A percentile compares a stretch with the other conserved stretches of the same genome.
phyloP scores from a whole-genome alignment of 2,797 vertebrate genomes.

The Channa striata region DNA sequence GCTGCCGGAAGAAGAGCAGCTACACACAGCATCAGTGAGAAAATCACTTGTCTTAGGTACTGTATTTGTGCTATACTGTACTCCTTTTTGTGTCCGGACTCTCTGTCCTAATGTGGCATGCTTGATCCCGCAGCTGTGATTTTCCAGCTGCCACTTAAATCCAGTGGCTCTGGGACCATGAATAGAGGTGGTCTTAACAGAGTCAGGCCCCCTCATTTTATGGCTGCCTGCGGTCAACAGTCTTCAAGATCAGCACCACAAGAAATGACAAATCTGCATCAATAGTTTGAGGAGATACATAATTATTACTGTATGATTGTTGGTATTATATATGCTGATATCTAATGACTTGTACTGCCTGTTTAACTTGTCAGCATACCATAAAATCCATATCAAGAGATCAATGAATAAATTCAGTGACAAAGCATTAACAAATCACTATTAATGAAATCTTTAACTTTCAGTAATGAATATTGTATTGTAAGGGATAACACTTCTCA shows the following conservation, averaged over 20 bases:
- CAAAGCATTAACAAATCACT: too few species aligned
- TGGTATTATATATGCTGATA: background rate
- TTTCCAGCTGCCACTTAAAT: constrained; percentile 84
- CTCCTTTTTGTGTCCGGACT: constrained; percentile 31
- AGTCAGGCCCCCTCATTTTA: constrained; percentile 67
- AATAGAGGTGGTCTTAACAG: constrained; percentile 82
- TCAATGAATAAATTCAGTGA: too few species aligned
- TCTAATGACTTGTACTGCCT: too few species aligned
- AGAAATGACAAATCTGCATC: constrained; percentile 25
- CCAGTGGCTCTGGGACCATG: constrained; percentile 64
- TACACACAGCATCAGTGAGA: constrained; percentile 25
- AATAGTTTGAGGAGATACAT: background rate
- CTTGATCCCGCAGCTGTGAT: constrained; percentile 81
- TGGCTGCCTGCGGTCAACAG: constrained; percentile 58
- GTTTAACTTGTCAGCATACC: too few species aligned
- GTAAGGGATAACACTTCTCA: too few species aligned
- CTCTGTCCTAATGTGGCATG: constrained; percentile 69
- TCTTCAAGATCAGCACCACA: constrained; percentile 56
- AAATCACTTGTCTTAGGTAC: constrained; percentile 46
- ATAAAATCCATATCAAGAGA: too few species aligned
- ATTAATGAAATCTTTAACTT: too few species aligned
- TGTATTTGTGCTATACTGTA: constrained; percentile 47
- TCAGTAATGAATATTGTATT: too few species aligned
- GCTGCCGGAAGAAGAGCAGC: constrained; percentile 5
- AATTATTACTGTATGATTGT: background rate